phyloP scores from a whole-genome alignment of 2,888 invertebrate genomes.

The Tortricodes alternella region DNA sequence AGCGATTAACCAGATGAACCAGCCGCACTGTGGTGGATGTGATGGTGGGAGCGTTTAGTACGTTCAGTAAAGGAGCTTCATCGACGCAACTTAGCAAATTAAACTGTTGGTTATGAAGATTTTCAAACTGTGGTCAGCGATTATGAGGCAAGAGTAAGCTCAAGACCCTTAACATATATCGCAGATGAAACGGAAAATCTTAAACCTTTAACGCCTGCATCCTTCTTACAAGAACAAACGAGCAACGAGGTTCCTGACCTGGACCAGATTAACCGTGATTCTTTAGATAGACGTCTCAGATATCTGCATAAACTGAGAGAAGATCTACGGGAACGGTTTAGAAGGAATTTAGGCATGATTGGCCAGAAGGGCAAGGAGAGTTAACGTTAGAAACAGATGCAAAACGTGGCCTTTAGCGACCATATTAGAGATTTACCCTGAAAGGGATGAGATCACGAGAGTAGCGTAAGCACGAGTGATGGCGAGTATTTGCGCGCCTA shows the following conservation, averaged over 20 bases:
- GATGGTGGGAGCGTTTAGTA: neutral
- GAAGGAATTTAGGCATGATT: neutral
- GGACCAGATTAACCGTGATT: neutral
- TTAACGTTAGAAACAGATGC: neutral
- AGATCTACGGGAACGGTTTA: neutral
- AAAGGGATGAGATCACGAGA: neutral
- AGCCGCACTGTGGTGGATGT: neutral
- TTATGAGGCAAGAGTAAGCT: neutral
- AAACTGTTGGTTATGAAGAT: neutral
- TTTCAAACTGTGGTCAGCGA: neutral
- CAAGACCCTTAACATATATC: neutral
- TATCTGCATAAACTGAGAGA: neutral
- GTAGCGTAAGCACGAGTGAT: no score
- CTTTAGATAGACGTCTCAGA: neutral
- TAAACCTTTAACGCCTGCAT: neutral
- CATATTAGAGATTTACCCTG: neutral
- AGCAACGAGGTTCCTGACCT: neutral
- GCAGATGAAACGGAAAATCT: neutral
- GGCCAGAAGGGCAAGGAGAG: neutral
- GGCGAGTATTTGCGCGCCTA: no score
- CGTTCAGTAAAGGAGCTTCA: neutral
- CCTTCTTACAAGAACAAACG: neutral
- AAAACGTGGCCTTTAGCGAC: neutral
- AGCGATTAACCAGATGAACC: neutral
- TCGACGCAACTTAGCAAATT: neutral